phyloP scores from a whole-genome alignment of 2,888 invertebrate species.

The Minunthozetes semirufus region DNA sequence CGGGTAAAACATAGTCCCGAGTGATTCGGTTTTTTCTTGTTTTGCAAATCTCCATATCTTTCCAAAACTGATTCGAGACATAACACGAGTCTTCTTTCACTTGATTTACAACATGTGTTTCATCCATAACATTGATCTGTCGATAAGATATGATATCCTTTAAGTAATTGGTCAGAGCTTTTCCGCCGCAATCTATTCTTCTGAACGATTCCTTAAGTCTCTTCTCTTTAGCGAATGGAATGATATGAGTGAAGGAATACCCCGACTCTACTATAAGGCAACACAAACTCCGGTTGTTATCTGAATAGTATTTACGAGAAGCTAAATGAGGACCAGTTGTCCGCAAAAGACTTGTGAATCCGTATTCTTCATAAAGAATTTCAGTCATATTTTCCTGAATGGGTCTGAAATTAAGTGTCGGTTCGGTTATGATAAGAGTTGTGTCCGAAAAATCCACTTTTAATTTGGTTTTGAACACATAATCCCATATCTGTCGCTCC shows the following conservation, averaged over 20 bases:
- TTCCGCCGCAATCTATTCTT: conserved; percentile 92
- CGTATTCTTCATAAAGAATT: conserved; percentile 95
- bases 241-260: conserved; percentile 88
- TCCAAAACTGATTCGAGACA: conserved; percentile 73
- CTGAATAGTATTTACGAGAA: conserved; percentile 13
- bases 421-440: conserved; percentile 82
- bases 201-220: conserved; percentile 56
- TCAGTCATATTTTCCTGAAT: conserved; percentile 90
- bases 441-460: conserved; percentile 58
- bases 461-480: conserved; percentile 59
- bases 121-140: conserved; percentile 96
- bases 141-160: conserved; percentile 95
- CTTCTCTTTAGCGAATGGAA: conserved; percentile 77
- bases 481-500: conserved; percentile 92
- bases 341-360: conserved; percentile 64
- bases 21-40: conserved; percentile 62
- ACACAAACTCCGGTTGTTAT: conserved; percentile 51
- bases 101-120: conserved; percentile 96
- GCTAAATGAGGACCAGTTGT: conserved; percentile 42
- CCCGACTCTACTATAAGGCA: conserved; percentile 86
- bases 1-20: conserved; percentile 89
- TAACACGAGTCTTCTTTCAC: conserved; percentile 96
- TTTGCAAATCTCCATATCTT: conserved; percentile 62
- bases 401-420: conserved; percentile 82
- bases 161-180: conserved; percentile 90